phyloP scores from a whole-genome alignment of 2,797 vertebrate genomes.

The Diglossa cyanea region DNA sequence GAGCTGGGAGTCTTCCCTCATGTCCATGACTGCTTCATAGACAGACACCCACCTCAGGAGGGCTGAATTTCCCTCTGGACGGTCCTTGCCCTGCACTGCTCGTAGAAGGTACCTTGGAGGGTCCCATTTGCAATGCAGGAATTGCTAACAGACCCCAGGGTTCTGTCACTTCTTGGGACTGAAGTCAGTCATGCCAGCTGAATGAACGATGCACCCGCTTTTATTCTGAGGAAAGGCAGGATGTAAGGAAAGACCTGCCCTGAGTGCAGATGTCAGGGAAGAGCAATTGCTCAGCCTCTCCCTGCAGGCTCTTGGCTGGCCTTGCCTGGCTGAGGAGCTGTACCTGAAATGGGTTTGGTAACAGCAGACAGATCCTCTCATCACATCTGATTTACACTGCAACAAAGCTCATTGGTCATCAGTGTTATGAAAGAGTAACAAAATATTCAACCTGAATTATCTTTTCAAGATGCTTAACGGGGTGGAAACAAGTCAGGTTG shows the following conservation, averaged over 20 bases:
- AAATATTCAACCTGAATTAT: constrained; percentile 28
- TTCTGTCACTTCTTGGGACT: neutral
- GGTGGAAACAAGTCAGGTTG: constrained; percentile 19
- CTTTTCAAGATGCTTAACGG: constrained; percentile 22
- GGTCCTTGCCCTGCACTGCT: neutral
- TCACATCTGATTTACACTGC: neutral
- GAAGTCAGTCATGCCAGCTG: neutral
- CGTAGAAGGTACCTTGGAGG: neutral
- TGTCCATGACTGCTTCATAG: neutral
- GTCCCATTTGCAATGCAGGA: neutral
- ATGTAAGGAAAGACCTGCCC: neutral
- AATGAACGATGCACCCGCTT: neutral
- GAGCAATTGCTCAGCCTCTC: neutral
- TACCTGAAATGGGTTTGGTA: neutral
- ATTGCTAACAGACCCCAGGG: neutral
- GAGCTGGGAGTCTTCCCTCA: neutral
- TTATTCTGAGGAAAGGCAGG: neutral
- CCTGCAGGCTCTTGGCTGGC: neutral
- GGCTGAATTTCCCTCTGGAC: neutral
- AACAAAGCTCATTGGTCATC: neutral
- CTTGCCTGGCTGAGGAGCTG: neutral
- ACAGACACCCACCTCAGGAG: neutral
- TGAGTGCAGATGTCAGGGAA: neutral
- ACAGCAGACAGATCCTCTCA: neutral
- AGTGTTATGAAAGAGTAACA: neutral